Percentiles rank a stretch among this genome's conserved stretches.
Evolutionary conservation across 1,140 invertebrate genomes (phyloP).

Genomic region (Lasaia peninsularis): DNA sequence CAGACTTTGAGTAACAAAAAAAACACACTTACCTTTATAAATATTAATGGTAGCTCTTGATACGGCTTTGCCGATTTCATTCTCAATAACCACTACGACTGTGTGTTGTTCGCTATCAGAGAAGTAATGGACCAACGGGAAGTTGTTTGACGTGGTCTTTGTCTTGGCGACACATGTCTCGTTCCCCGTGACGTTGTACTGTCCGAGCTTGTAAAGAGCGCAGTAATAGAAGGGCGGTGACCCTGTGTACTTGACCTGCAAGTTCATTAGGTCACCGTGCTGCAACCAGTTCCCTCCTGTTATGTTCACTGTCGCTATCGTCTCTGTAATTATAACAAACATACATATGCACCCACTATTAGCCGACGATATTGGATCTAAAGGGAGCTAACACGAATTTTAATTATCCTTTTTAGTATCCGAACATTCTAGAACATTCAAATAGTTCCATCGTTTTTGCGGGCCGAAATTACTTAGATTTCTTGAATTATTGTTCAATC

Average conservation of each 20-base stretch:
- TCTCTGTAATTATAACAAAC: conserved; percentile 79
- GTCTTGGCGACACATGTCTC: conserved; percentile 80
- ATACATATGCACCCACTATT: too few species aligned
- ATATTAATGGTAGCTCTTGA: conserved; percentile 86
- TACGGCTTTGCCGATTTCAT: conserved; percentile 83
- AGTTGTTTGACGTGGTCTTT: conserved; percentile 76
- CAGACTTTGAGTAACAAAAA: neutral
- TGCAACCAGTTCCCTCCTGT: conserved; percentile 88
- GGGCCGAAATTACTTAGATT: too few species aligned
- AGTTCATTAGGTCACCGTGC: conserved; percentile 84
- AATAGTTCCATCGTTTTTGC: too few species aligned
- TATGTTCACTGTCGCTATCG: conserved; percentile 81
- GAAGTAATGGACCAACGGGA: conserved; percentile 83
- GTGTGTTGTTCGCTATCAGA: conserved; percentile 81
- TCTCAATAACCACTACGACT: conserved; percentile 85
- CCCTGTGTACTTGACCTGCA: conserved; percentile 85
- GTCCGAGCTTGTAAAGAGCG: conserved; percentile 79
- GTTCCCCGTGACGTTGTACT: conserved; percentile 88
- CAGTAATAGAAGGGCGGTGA: conserved; percentile 84
- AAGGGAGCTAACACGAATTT: too few species aligned
- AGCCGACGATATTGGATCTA: too few species aligned
- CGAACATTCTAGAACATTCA: too few species aligned
- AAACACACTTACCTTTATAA: conserved; percentile 83
- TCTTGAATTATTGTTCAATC: too few species aligned
- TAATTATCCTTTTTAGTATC: too few species aligned